Percentiles rank a stretch among this genome's conserved stretches.
Evolutionary conservation across 2,113 vertebrate species (phyloP).

Genomic region (Neogobius melanostomus): DNA sequence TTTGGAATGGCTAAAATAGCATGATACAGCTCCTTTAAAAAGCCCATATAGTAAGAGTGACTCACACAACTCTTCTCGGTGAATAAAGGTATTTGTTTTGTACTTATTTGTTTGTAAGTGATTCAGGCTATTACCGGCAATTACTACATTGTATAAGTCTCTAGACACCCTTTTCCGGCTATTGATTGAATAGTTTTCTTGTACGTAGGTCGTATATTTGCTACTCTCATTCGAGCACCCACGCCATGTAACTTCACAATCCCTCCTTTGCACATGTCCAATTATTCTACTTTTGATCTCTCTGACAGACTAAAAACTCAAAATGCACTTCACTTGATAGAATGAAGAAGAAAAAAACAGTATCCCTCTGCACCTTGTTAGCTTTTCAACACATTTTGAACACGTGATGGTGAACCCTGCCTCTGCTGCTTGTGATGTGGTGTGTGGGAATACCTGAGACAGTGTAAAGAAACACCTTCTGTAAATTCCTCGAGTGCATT

Average conservation of each 20-base stretch:
- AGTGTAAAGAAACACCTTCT: neutral
- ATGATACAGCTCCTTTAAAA: too few relatives aligned
- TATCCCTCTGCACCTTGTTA: neutral
- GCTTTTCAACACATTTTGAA: neutral
- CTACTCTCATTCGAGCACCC: too few relatives aligned
- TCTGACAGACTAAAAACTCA: neutral
- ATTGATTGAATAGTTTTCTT: too few relatives aligned
- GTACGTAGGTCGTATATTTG: too few relatives aligned
- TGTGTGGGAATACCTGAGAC: neutral
- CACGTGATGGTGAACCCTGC: neutral
- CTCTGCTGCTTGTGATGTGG: neutral
- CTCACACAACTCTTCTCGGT: neutral
- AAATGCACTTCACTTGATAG: neutral
- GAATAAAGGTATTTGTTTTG: neutral
- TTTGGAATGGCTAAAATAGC: too few relatives aligned
- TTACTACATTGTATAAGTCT: too few relatives aligned
- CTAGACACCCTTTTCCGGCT: too few relatives aligned
- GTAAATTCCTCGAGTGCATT: neutral
- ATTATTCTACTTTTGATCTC: too few relatives aligned
- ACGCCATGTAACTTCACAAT: too few relatives aligned
- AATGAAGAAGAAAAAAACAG: neutral
- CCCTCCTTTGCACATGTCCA: too few relatives aligned
- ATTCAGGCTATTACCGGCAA: too few relatives aligned
- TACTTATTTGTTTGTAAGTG: too few relatives aligned
- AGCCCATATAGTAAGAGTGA: neutral